Percentiles rank a stretch among this genome's conserved stretches.
Conservation (phyloP, 2,113 vertebrate species). For the Cynocephalus volans region DNA sequence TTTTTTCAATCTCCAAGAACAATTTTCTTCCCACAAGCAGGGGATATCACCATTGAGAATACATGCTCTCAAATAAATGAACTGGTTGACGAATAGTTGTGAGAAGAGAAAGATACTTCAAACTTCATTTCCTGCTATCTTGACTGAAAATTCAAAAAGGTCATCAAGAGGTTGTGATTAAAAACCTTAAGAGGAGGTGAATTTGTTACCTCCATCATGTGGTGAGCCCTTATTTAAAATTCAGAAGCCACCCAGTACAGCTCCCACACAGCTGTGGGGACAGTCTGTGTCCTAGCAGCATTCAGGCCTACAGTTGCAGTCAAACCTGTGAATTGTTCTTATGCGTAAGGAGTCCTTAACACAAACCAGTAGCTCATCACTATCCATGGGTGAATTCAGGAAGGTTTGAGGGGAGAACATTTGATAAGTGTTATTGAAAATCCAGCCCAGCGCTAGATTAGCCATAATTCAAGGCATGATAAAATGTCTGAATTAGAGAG, state of each 20-base stretch:
- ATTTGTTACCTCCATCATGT: neutral
- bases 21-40: neutral
- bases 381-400: neutral
- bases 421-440: neutral
- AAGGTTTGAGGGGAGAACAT: neutral
- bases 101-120: neutral
- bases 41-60: neutral
- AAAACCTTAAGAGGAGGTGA: neutral
- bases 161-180: neutral
- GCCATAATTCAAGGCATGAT: neutral
- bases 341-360: neutral
- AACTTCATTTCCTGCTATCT: neutral
- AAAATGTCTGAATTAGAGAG: conserved; percentile 22
- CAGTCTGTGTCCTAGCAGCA: neutral
- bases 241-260: neutral
- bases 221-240: neutral
- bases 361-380: neutral
- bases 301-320: neutral
- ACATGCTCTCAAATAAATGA: neutral
- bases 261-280: neutral
- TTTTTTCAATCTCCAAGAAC: neutral
- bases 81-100: neutral
- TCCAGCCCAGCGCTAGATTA: neutral
- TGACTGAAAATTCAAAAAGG: neutral
- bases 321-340: neutral